Evolutionary conservation across 2,113 vertebrate genomes (phyloP), one percentile per base, ranked within the genome.

Genomic region (Xyliphius kryptos): DNA sequence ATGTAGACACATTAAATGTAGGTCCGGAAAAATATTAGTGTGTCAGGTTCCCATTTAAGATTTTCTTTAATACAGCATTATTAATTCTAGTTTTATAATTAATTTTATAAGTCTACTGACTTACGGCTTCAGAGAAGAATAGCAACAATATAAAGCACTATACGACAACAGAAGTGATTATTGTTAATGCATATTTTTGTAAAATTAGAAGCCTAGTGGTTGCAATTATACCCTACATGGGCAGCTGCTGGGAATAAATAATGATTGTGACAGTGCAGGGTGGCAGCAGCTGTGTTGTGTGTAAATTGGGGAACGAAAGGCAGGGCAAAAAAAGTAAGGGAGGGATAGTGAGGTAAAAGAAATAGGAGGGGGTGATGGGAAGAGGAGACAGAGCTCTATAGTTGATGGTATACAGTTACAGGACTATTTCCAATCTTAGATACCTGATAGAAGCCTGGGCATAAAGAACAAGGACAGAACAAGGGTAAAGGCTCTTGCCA

Each of bases 191-290:
- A n/a, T n/a, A n/a, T n/a, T n/a, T n/a, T n/a, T n/a, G n/a, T n/a
- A n/a, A n/a, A n/a, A n/a, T n/a, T n/a, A n/a, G n/a, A n/a, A n/a
- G n/a, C n/a, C n/a, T n/a, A n/a, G n/a, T n/a, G n/a, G n/a, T n/a
- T n/a, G n/a, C n/a, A n/a, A n/a, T n/a, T n/a, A n/a, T n/a, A n/a
- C n/a, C n/a, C n/a, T n/a, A n/a, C n/a, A n/a, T n/a, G n/a, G n/a
- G n/a, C n/a, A n/a, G n/a, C n/a, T n/a, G n/a, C n/a, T n/a, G 80
- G 81, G 83, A 86, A 87, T 87, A 86, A 85, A 86, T 84, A 80
- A 80, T 13, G 77, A 86, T 85, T 86, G 86, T 87, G 86, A 85
- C 83, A 81, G 85, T 83, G 79, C 82, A 77, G 82, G 81, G 81
- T 78, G 81, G 81, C 78, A 83, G 83, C 83, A 88, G 87, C 82